phyloP scores from a whole-genome alignment of 2,113 vertebrate genomes.

The Paradisaea rubra region DNA sequence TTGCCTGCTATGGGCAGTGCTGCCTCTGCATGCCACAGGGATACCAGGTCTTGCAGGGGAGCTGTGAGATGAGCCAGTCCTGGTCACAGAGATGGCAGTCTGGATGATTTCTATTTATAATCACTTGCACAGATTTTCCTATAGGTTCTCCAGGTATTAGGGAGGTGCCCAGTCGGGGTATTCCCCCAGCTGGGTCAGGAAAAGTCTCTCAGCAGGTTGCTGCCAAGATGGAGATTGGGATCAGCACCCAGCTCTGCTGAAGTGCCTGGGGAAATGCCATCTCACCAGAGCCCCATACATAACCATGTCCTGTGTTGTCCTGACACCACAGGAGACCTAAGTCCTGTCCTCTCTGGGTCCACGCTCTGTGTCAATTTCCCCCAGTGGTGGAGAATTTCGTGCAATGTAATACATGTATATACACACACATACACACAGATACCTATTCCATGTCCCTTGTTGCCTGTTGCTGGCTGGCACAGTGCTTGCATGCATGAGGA shows the following conservation, averaged over 20 bases:
- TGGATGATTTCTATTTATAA: not conserved
- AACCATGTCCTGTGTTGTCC: not conserved
- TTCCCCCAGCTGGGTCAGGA: not conserved
- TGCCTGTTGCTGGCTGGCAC: not conserved
- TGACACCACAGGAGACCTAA: not conserved
- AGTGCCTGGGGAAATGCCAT: not conserved
- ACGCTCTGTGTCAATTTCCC: not conserved
- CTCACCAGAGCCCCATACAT: not conserved
- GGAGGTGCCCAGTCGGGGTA: not conserved
- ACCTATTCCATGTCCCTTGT: not conserved
- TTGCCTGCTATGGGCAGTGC: not conserved
- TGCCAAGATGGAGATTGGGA: not conserved
- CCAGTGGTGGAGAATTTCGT: not conserved
- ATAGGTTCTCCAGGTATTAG: not conserved
- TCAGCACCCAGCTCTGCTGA: not conserved
- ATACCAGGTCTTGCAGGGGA: not conserved
- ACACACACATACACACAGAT: not conserved
- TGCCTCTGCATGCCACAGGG: not conserved
- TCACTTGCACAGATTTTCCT: not conserved
- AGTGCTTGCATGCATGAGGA: not conserved
- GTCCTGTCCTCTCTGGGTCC: not conserved
- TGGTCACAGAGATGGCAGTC: not conserved
- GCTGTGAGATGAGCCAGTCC: not conserved
- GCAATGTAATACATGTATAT: not conserved
- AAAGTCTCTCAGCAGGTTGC: not conserved